These are phyloP conservation scores for Chalcis sispes DNA, from an alignment of 2,888 invertebrate genomes.

Conservation along the genomic window DNA sequence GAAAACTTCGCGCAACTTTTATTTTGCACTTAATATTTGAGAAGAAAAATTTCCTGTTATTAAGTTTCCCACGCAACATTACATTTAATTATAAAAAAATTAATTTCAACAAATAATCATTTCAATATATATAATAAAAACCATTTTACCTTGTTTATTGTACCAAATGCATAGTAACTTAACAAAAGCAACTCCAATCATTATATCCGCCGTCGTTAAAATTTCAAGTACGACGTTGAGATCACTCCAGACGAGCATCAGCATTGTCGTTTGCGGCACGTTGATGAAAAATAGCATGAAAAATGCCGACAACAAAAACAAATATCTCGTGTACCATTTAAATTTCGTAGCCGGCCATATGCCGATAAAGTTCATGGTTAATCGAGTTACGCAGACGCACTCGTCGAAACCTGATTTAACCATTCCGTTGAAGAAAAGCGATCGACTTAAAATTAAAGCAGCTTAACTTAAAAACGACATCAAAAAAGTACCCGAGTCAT, in stretches of 20 bases:
- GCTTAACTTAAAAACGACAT: too few species aligned
- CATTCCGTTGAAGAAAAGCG: too few species aligned
- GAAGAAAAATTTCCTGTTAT: too few species aligned
- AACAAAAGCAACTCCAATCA: constrained; percentile 20
- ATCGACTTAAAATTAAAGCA: too few species aligned
- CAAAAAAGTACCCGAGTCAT: too few species aligned
- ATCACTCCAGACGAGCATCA: constrained; percentile 40
- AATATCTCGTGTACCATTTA: constrained; percentile 19
- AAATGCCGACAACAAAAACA: constrained; percentile 29
- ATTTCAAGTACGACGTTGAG: constrained; percentile 47
- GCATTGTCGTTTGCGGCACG: constrained; percentile 48
- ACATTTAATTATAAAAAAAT: too few species aligned
- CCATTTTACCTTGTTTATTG: constrained; percentile 40
- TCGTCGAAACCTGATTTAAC: constrained; percentile 38
- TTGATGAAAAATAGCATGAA: constrained; percentile 42
- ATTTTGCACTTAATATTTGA: too few species aligned
- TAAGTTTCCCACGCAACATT: too few species aligned
- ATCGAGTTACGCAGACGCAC: constrained; percentile 29
- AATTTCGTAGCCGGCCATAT: constrained; percentile 33
- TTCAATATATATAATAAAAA: too few species aligned
- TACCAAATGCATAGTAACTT: constrained; percentile 36
- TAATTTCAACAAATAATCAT: too few species aligned
- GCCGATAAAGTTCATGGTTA: constrained; percentile 26
- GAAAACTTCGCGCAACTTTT: too few species aligned
- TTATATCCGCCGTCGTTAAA: constrained; percentile 38